These are phyloP conservation scores for Catamblyrhynchus diadema DNA, from an alignment of 2,797 vertebrate genomes.

Conservation along the genomic window DNA sequence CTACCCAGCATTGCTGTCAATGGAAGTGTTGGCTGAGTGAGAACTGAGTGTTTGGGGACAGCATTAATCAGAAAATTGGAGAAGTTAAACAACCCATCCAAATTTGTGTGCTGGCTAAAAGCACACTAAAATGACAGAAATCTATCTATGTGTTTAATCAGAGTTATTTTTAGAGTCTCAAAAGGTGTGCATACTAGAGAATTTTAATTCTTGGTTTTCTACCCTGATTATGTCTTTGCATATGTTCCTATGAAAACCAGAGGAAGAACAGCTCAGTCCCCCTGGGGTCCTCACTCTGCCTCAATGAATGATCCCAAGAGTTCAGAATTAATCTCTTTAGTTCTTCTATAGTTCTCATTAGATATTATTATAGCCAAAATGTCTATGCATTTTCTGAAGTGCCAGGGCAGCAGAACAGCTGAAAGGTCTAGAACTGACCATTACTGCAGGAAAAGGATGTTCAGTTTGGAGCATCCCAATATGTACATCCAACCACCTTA, in stretches of 20 bases:
- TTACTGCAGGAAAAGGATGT: not conserved
- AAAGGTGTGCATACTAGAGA: not conserved
- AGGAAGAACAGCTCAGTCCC: not conserved
- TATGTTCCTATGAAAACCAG: rapidly evolving
- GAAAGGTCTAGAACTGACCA: not conserved
- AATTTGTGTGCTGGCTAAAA: not conserved
- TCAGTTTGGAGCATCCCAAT: not conserved
- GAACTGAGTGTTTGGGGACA: not conserved
- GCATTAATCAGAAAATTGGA: not conserved
- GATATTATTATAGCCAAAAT: not conserved
- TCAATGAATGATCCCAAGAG: not conserved
- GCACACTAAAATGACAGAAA: not conserved
- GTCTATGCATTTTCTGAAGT: not conserved
- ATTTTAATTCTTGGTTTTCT: not conserved
- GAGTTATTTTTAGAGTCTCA: not conserved
- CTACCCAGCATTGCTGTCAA: not conserved
- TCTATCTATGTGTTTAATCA: not conserved
- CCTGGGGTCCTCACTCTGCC: not conserved
- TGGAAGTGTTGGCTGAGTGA: not conserved
- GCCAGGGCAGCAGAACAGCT: not conserved
- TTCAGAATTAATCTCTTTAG: not conserved
- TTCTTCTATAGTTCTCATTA: not conserved
- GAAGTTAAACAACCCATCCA: not conserved
- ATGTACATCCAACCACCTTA: no score
- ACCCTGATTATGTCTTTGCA: not conserved